Evolutionary conservation across 2,113 vertebrate genomes (phyloP).

Genomic region (Hemicordylus capensis): DNA sequence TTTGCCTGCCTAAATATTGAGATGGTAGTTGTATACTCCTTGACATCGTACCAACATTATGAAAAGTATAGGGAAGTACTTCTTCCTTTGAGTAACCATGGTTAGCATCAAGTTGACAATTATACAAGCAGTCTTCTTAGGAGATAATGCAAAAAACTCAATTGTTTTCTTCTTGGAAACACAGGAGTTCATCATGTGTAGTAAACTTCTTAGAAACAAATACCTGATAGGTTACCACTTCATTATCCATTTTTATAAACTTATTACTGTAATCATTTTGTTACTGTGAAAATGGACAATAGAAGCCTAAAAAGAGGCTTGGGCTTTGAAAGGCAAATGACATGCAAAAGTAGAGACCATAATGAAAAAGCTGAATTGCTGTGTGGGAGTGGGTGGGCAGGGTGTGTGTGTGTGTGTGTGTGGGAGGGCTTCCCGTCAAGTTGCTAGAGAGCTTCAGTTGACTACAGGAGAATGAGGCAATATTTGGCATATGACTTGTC

Average conservation of each 20-base stretch:
- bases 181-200: not conserved
- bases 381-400: constrained; percentile 42
- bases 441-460: not conserved
- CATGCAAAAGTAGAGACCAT: constrained; percentile 15
- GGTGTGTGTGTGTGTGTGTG: too few species aligned
- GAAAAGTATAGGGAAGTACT: not conserved
- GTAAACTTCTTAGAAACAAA: not conserved
- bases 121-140: not conserved
- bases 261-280: not conserved
- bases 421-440: not conserved
- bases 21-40: not conserved
- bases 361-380: constrained; percentile 32
- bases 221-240: not conserved
- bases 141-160: not conserved
- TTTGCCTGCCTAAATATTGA: not conserved
- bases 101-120: not conserved
- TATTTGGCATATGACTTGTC: not conserved
- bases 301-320: not conserved
- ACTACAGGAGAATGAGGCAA: not conserved
- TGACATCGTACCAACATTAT: too few species aligned
- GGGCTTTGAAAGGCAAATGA: not conserved
- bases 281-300: not conserved
- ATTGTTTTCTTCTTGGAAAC: not conserved
- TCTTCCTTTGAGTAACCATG: not conserved
- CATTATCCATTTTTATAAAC: too few species aligned